Base-by-base conservation (phyloP, 2,113 vertebrate genomes). In the Lycocorax pyrrhopterus region DNA sequence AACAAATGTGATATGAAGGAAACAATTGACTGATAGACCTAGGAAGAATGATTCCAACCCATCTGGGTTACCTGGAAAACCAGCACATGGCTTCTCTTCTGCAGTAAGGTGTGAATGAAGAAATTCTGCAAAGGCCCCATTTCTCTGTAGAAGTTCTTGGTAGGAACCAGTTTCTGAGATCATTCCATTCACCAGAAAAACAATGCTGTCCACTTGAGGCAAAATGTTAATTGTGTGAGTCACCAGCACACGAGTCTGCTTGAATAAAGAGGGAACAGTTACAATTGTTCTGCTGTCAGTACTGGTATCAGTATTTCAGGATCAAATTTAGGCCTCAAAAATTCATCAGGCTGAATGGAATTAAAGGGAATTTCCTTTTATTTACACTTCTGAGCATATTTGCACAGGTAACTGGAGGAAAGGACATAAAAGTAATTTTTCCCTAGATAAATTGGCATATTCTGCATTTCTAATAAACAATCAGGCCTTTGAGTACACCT, bases 211-310 rank as follows among this genome's bases (percentile, higher is more conserved):
- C 43, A 98, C 98, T 90, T 99, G 98, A 25, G 98, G 98, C 96
- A 99, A 98, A 98, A 99, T 84, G 77, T 98, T 98, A 93, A 98
- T 97, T 14, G 98, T 93, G 41, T 99, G 98, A 80, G 99, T 99
- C 96, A 99, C 99, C 64, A 99, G 98, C 82, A 99, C 97, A 37
- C 99, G 98, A 14, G 99, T 99, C 99, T 99, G 97, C 79, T 84
- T 46, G 66, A 74, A 73, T 27, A 58, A 72, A 92, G 32, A 84
- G 23, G 43, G 8, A 33, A 47, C 32, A 76, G 62, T 91, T 60
- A 87, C 4, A 63, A 22, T 15, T 66, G 22, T 52, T 63, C n/a
- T 46, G 23, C 32, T 67, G 59, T 46, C 64, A 62, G 47, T 33
- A 29, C 9, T 49, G 12, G 19, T 43, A 15, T 8, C 52, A 53